phyloP scores from a whole-genome alignment of 2,888 invertebrate species.

The Mythimna loreyi region DNA sequence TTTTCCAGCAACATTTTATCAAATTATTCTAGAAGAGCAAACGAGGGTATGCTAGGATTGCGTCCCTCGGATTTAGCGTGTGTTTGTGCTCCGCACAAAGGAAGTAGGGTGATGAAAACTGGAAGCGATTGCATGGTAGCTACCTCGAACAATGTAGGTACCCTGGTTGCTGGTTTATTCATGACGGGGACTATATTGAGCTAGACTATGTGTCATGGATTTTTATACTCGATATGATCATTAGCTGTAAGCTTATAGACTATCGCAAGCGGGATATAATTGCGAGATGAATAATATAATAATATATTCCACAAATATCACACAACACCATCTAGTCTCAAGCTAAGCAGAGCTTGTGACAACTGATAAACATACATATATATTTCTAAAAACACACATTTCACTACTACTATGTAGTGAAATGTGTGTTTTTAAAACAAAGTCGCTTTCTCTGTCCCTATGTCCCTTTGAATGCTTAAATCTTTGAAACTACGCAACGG shows the following conservation, averaged over 20 bases:
- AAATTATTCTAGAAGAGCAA: constrained; percentile 31
- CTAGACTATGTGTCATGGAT: not conserved
- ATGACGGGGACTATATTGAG: not conserved
- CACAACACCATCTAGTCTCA: too few species aligned
- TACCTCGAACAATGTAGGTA: constrained; percentile 3
- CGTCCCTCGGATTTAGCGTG: constrained; percentile 14
- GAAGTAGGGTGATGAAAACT: constrained; percentile 42
- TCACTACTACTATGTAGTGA: too few species aligned
- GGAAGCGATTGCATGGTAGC: constrained; percentile 25
- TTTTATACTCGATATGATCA: not conserved
- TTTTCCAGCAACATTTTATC: constrained; percentile 32
- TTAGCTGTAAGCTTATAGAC: not conserved
- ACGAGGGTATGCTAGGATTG: constrained; percentile 34
- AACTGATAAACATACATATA: too few species aligned
- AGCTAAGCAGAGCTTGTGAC: too few species aligned
- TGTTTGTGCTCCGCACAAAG: constrained; percentile 48
- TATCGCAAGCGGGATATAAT: not conserved
- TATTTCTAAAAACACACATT: too few species aligned
- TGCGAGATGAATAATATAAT: too few species aligned
- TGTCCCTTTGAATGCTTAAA: too few species aligned
- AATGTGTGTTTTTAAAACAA: too few species aligned
- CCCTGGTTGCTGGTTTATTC: not conserved
- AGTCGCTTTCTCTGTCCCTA: too few species aligned
- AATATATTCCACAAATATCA: too few species aligned
- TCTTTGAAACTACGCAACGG: too few species aligned